A percentile compares a stretch with the other conserved stretches of the same genome.
These are phyloP conservation scores for Macrobrachium rosenbergii DNA, from an alignment of 1,140 invertebrate genomes.

Conservation along the genomic window DNA sequence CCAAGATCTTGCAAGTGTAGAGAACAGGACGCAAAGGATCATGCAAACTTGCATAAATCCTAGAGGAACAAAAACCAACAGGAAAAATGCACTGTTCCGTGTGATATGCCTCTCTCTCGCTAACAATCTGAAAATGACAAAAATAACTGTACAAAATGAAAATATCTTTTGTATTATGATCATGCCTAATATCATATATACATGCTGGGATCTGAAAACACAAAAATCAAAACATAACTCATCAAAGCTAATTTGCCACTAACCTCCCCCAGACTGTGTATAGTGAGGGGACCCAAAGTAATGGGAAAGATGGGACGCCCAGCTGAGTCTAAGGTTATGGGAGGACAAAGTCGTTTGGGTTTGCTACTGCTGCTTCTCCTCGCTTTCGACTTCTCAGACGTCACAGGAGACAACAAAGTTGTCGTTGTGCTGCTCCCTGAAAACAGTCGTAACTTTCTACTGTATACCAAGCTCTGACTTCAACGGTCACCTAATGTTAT, in stretches of 20 bases:
- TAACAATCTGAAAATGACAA: conserved; percentile 71
- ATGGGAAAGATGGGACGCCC: conserved; percentile 84
- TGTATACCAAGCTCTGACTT: no score
- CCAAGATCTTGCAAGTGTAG: conserved; percentile 86
- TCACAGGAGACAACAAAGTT: conserved; percentile 12
- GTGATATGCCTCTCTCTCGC: conserved; percentile 80
- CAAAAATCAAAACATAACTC: not conserved
- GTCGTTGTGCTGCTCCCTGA: conserved; percentile 18
- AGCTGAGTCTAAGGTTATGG: conserved; percentile 78
- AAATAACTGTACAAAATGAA: not conserved
- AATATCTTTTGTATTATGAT: not conserved
- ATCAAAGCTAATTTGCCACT: conserved; percentile 17
- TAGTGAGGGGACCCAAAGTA: conserved; percentile 79
- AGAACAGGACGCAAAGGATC: conserved; percentile 81
- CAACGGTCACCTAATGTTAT: no score
- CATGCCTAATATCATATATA: not conserved
- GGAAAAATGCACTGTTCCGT: conserved; percentile 82
- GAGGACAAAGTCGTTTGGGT: conserved; percentile 74
- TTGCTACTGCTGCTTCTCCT: conserved; percentile 67
- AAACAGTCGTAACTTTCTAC: not conserved
- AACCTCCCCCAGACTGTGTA: conserved; percentile 85
- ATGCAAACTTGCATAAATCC: conserved; percentile 81
- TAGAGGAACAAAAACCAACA: conserved; percentile 84
- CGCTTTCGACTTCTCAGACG: conserved; percentile 42
- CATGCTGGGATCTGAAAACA: not conserved